Evolutionary conservation across 2,888 invertebrate species (phyloP), one percentile per base, ranked within the genome.

Genomic region (Drosophila incognita): DNA sequence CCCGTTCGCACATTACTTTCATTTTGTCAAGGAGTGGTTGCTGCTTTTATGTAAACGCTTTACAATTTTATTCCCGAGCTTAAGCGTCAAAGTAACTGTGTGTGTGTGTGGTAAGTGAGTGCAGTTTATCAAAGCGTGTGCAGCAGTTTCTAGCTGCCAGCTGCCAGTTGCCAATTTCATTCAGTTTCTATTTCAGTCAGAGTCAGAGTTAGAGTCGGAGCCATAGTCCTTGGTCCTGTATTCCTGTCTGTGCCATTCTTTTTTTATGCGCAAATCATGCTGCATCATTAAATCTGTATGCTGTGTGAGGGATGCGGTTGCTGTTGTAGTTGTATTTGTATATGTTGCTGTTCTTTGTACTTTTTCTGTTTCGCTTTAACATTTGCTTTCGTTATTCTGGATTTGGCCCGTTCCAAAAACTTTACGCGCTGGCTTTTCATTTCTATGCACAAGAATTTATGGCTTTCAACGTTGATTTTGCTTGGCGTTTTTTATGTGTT

Each of bases 191-290:
- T 67, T 59, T 56, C 52, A 60, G 64, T 72, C 68, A 38, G 29
- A 24, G 27, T 21, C 27, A 4, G 54, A 36, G 60, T 71, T 24
- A 4, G 21, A 21, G 2, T 46, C 13, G 46, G 21, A 21, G 46
- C 42, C 72, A 54, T 40, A 35, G 27, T 59, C 58, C 69, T 42
- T 56, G 13, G 35, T 40, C 31, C 21, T 57, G 38, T 15, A 13
- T 59, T 71, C 56, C 69, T 78, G 77, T 78, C 67, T 63, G 67
- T 74, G 72, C 70, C 49, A 66, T 75, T 72, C 64, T 69, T 75
- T 78, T 82, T 88, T 89, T 88, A 86, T 88, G 85, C 75, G 76
- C 81, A 89, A 90, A 87, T 90, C 91, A 87, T 88, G 87, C 91
- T 90, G 88, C 82, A 88, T 87, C 89, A 90, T 90, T 90, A 90